phyloP scores from a whole-genome alignment of 2,797 vertebrate genomes.

The Leptatherina wallacei region DNA sequence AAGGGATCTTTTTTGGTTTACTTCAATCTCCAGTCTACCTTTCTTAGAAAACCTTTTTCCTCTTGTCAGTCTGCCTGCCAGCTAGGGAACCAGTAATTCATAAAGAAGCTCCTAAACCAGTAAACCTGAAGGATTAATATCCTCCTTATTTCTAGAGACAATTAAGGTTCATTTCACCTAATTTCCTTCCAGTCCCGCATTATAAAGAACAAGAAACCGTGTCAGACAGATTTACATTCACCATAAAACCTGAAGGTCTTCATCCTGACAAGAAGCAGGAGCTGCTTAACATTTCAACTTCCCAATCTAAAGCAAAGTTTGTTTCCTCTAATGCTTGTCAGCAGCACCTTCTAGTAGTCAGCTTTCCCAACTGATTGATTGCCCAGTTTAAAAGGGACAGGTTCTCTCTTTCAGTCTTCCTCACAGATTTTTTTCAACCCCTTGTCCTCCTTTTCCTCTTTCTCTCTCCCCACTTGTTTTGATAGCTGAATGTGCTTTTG shows the following conservation, averaged over 20 bases:
- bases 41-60: conserved; percentile 32
- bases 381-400: conserved; percentile 75
- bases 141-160: conserved; percentile 2
- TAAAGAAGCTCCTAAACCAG: conserved; percentile 4
- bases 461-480: conserved; percentile 74
- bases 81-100: conserved; percentile 7
- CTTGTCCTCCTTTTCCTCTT: conserved; percentile 82
- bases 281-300: conserved; percentile 9
- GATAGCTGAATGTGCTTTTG: conserved; percentile 87
- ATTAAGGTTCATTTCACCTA: neutral
- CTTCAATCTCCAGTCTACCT: conserved; percentile 57
- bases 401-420: conserved; percentile 74
- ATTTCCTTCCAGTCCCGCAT: conserved; percentile 15
- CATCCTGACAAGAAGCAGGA: conserved; percentile 7
- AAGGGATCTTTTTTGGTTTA: conserved; percentile 47
- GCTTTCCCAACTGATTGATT: conserved; percentile 57
- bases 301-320: conserved; percentile 27
- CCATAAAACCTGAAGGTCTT: conserved; percentile 8
- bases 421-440: conserved; percentile 82
- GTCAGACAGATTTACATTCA: conserved; percentile 3
- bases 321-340: conserved; percentile 14
- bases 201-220: neutral
- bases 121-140: neutral
- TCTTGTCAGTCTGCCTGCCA: conserved; percentile 16
- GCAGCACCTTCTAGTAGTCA: conserved; percentile 24